Percentiles rank a stretch among this genome's conserved stretches.
Evolutionary conservation across 2,113 vertebrate genomes (phyloP).

Genomic region (Anas platyrhynchos): DNA sequence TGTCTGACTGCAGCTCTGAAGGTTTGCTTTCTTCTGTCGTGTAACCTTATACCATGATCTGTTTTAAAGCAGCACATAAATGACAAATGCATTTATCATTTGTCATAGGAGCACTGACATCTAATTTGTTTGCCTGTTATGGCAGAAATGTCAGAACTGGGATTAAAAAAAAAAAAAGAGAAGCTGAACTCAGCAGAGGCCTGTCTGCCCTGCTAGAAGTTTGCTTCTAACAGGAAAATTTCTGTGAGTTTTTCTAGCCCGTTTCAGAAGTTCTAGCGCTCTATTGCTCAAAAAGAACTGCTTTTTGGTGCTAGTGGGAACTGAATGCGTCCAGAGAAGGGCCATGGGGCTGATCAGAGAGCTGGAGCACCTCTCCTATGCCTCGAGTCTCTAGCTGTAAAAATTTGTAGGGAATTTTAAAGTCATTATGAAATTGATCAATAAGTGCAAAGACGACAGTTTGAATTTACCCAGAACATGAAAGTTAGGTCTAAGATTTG

Average conservation of each 20-base stretch:
- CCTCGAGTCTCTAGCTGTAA: neutral
- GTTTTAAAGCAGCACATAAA: neutral
- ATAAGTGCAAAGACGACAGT: neutral
- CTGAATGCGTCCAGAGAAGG: no score
- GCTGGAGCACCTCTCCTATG: no score
- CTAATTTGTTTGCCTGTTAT: neutral
- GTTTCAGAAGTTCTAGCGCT: neutral
- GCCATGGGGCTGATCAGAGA: no score
- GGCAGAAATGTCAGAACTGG: neutral
- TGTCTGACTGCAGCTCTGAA: constrained; percentile 92
- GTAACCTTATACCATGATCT: neutral
- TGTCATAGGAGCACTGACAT: neutral
- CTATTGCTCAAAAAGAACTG: neutral
- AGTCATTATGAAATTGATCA: neutral
- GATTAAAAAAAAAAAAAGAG: neutral
- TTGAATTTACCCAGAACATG: neutral
- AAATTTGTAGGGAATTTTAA: neutral
- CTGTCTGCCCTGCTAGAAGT: neutral
- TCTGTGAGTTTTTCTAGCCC: neutral
- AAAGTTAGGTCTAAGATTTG: neutral
- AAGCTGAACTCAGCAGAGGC: neutral
- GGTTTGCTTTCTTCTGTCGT: constrained; percentile 76
- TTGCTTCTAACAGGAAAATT: neutral
- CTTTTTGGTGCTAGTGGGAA: neutral
- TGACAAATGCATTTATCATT: neutral